A percentile compares a stretch with the other conserved stretches of the same genome.
These are phyloP conservation scores for Fopius arisanus DNA, from an alignment of 1,140 invertebrate species.

Conservation along the genomic window DNA sequence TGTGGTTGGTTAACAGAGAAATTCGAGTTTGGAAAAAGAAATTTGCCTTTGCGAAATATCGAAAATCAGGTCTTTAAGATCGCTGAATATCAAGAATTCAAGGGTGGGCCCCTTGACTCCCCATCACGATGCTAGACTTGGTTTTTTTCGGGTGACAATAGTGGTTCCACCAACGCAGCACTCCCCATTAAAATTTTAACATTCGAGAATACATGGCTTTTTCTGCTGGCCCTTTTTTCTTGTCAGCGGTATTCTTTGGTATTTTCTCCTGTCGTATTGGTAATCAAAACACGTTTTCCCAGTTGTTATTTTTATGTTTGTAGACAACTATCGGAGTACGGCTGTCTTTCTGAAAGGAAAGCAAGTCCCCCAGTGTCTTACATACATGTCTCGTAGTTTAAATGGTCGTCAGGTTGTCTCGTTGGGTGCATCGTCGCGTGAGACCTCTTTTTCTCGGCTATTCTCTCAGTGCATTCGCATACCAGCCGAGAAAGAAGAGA, in stretches of 20 bases:
- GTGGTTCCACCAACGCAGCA: not conserved
- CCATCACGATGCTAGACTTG: not conserved
- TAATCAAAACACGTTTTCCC: slow-evolving; percentile 7
- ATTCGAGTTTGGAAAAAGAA: too few species aligned
- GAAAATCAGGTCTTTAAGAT: too few species aligned
- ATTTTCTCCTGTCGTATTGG: not conserved
- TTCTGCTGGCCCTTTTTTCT: not conserved
- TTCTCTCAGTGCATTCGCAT: not conserved
- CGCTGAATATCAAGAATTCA: not conserved
- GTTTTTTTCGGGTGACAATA: not conserved
- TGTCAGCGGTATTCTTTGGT: not conserved
- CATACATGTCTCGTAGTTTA: not conserved
- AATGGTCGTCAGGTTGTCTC: slow-evolving; percentile 9
- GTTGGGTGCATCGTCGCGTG: not conserved
- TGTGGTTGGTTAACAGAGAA: too few species aligned
- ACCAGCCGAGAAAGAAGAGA: not conserved
- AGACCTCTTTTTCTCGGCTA: not conserved
- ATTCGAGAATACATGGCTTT: not conserved
- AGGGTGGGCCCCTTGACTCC: not conserved
- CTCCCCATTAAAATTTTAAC: not conserved
- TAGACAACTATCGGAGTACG: not conserved
- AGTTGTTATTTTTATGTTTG: slow-evolving; percentile 12
- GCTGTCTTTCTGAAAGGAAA: not conserved
- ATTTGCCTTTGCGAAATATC: too few species aligned
- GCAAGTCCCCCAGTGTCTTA: not conserved